Conservation (phyloP, 2,797 vertebrate genomes). For the Eulemur albifrons region DNA sequence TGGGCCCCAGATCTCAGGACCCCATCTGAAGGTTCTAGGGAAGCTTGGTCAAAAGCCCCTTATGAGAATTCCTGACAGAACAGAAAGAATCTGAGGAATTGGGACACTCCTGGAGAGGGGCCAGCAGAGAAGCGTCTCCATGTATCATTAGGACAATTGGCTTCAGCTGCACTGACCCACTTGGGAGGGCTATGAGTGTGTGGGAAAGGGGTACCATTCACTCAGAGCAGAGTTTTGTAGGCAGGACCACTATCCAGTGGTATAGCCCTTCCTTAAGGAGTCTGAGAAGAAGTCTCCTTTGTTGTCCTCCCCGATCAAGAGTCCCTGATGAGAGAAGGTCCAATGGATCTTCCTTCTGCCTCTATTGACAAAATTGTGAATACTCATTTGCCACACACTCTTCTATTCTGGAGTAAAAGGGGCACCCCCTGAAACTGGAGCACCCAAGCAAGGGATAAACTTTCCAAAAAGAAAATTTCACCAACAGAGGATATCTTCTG, state of each 20-base stretch:
- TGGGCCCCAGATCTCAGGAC: not conserved
- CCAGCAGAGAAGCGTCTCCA: not conserved
- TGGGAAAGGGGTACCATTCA: not conserved
- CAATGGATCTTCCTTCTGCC: not conserved
- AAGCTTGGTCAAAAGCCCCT: not conserved
- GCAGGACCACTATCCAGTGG: not conserved
- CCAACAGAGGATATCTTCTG: not conserved
- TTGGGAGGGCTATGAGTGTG: not conserved
- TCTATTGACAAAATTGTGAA: not conserved
- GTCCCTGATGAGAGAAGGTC: not conserved
- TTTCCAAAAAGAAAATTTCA: slow-evolving; percentile 8
- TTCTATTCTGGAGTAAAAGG: not conserved
- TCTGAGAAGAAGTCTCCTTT: not conserved
- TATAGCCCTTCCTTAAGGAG: not conserved
- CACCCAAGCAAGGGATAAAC: not conserved
- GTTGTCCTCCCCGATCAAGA: not conserved
- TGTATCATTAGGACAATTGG: not conserved
- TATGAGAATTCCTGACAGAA: not conserved
- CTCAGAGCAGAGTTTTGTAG: not conserved
- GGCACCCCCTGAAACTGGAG: not conserved
- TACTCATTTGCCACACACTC: not conserved
- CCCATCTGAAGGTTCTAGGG: not conserved
- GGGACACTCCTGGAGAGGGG: not conserved
- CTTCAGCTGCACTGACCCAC: not conserved
- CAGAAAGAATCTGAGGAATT: not conserved